phyloP scores from a whole-genome alignment of 1,140 invertebrate species.

The Drosophila ohnishii region DNA sequence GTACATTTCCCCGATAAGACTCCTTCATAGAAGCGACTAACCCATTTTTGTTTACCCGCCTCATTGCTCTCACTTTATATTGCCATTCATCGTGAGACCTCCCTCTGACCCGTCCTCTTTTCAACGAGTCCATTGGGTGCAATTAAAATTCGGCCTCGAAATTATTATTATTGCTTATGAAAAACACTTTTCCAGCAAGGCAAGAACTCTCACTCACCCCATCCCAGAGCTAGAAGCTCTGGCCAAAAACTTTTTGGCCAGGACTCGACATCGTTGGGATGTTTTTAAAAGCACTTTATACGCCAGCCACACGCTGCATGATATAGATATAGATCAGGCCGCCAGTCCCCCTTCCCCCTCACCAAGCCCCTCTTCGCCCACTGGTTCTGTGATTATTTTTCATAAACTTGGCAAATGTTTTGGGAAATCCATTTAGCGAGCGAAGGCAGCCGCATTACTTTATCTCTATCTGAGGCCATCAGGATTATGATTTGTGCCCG shows the following conservation, averaged over 20 bases:
- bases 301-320: constrained; percentile 55
- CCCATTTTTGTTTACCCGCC: constrained; percentile 18
- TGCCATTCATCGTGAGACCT: constrained; percentile 18
- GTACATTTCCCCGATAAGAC: neutral
- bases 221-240: constrained; percentile 12
- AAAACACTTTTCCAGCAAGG: constrained; percentile 66
- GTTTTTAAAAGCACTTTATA: constrained; percentile 79
- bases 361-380: neutral
- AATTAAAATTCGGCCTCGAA: constrained; percentile 78
- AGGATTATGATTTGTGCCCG: constrained; percentile 69
- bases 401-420: constrained; percentile 79
- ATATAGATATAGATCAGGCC: constrained; percentile 44
- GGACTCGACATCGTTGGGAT: constrained; percentile 59
- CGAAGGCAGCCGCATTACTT: constrained; percentile 71
- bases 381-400: constrained; percentile 70
- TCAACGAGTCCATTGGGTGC: constrained; percentile 73
- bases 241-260: constrained; percentile 49
- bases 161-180: constrained; percentile 80
- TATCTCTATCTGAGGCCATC: constrained; percentile 72
- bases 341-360: neutral
- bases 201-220: constrained; percentile 17
- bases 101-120: constrained; percentile 37
- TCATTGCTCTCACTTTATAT: constrained; percentile 22
- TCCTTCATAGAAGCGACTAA: neutral
- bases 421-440: constrained; percentile 74